Conservation (phyloP, 2,888 invertebrate species). For the Drosophila kokeensis region DNA sequence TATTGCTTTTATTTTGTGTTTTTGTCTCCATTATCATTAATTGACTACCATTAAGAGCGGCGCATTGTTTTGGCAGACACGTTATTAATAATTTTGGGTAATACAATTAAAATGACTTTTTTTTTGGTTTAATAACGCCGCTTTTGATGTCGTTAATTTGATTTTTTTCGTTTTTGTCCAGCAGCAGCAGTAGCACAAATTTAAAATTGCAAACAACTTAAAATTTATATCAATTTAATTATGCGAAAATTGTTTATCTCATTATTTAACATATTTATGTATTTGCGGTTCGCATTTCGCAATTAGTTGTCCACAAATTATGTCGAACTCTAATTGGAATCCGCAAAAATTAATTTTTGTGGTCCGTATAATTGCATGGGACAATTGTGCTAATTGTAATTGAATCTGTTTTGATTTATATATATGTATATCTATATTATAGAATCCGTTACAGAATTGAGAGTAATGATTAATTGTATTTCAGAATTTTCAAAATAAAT, state of each 20-base stretch:
- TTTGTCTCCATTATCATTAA: conserved; percentile 27
- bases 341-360: conserved; percentile 45
- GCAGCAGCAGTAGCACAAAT: conserved; percentile 13
- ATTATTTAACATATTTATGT: conserved; percentile 54
- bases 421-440: not conserved
- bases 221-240: conserved; percentile 58
- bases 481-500: not conserved
- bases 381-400: not conserved
- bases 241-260: conserved; percentile 9
- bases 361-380: conserved; percentile 7
- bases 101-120: conserved; percentile 56
- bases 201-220: conserved; percentile 35
- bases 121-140: conserved; percentile 63
- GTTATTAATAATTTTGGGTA: conserved; percentile 43
- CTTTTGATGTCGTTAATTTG: conserved; percentile 52
- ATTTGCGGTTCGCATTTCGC: conserved; percentile 45
- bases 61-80: conserved; percentile 30
- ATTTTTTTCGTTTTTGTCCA: conserved; percentile 8
- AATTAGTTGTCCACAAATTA: conserved; percentile 41
- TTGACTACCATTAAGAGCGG: conserved; percentile 37
- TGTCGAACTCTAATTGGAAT: conserved; percentile 52
- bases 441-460: not conserved
- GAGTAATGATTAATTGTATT: not conserved
- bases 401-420: not conserved
- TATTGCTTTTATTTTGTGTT: conserved; percentile 14